phyloP scores from a whole-genome alignment of 2,888 invertebrate species.

The Ypsolopha sequella region DNA sequence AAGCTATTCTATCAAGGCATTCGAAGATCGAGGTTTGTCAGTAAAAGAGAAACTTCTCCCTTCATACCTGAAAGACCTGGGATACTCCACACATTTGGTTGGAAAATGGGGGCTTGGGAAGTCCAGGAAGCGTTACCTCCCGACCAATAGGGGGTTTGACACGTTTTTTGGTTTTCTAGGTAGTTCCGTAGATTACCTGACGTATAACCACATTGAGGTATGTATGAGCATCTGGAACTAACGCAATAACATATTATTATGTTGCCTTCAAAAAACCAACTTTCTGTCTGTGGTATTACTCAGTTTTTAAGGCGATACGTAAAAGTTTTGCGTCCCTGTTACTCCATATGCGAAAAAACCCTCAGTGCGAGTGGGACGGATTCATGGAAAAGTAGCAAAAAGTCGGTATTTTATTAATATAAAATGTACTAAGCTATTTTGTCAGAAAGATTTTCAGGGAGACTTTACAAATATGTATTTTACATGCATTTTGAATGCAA shows the following conservation, averaged over 20 bases:
- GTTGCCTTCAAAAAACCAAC: not conserved
- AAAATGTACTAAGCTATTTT: too few relatives aligned
- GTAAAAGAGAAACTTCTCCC: conserved; percentile 77
- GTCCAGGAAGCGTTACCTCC: conserved; percentile 76
- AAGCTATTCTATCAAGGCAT: conserved; percentile 29
- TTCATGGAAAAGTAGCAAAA: too few relatives aligned
- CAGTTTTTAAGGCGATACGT: too few relatives aligned
- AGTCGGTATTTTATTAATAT: too few relatives aligned
- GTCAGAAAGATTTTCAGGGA: too few relatives aligned
- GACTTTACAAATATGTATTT: too few relatives aligned
- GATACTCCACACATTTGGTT: conserved; percentile 82
- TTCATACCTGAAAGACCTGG: conserved; percentile 75
- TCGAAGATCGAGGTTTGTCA: conserved; percentile 80
- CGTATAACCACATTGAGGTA: conserved; percentile 65
- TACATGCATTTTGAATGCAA: too few relatives aligned
- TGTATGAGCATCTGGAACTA: not conserved
- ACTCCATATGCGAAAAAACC: too few relatives aligned
- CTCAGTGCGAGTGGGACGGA: too few relatives aligned
- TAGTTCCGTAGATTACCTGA: conserved; percentile 82
- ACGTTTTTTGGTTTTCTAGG: conserved; percentile 87
- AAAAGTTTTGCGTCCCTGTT: too few relatives aligned
- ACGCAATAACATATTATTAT: too few relatives aligned
- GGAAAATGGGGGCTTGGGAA: conserved; percentile 94
- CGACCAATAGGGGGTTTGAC: conserved; percentile 81
- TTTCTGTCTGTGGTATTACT: not conserved